Base-by-base conservation (phyloP, 2,113 vertebrate species). In the Chaenocephalus aceratus region DNA sequence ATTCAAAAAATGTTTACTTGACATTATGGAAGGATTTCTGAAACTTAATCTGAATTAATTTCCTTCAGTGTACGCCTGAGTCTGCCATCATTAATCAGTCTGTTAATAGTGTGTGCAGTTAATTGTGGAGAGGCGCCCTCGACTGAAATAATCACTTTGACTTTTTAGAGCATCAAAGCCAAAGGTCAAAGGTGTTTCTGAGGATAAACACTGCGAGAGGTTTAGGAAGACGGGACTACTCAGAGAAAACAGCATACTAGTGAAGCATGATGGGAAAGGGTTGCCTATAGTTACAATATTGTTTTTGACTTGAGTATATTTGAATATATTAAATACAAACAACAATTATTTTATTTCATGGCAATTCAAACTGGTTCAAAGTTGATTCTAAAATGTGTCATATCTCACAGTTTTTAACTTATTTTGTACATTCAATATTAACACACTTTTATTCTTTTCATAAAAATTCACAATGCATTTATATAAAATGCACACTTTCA, bases 111-210 rank as follows among this genome's bases (percentile, higher is more conserved):
- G 82, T 1, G 79, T 48, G 74, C 84, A 2, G 85, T 54, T 90
- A 89, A 90, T 90, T 89, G 84, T 88, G 59, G 87, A 90, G 90
- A 78, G 84, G 83, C 83, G 56, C 59, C 77, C 81, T 59, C 66
- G 54, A 58, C 71, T 11, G 71, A 75, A 87, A 80, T 89, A 88
- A 93, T 88, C 80, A 66, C 83, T 86, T 81, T 88, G 88, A 92
- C 91, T 89, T 93, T 92, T 91, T 49, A 53, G n/a, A 52, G 23
- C 64, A 34, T 82, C 83, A n/a, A 21, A 83, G 58, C 65, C 82
- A 87, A 91, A 92, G 90, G 89, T 93, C 79, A 72, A 82, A 90
- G 76, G 88, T 80, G 77, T 80, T 84, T 78, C 45, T 49, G 80
- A 34, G 23, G 70, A 80, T 69, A 86, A 85, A 85, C 77, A 87